phyloP scores from a whole-genome alignment of 1,140 invertebrate genomes.

The Bacillus rossius region DNA sequence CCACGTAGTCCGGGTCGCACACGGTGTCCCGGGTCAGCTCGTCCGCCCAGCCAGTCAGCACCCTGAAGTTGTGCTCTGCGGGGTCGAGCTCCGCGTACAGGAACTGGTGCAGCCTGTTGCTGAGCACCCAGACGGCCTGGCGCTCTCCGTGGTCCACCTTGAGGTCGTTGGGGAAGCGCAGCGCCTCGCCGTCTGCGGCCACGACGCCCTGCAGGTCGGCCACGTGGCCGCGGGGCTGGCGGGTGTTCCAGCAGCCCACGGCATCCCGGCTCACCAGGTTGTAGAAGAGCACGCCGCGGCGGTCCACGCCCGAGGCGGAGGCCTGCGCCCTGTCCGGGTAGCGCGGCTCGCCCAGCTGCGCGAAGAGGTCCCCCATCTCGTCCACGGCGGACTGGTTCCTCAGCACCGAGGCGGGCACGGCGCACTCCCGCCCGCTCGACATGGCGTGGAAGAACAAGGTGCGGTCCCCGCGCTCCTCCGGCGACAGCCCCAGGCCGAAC shows the following conservation, averaged over 20 bases:
- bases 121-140: constrained; percentile 68
- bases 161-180: constrained; percentile 74
- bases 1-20: constrained; percentile 52
- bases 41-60: constrained; percentile 54
- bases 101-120: constrained; percentile 66
- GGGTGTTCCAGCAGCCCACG: constrained; percentile 73
- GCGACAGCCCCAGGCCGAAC: constrained; percentile 66
- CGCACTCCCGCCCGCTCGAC: constrained; percentile 70
- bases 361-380: constrained; percentile 50
- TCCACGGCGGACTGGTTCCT: constrained; percentile 48
- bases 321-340: constrained; percentile 50
- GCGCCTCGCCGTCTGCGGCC: constrained; percentile 48
- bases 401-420: constrained; percentile 57
- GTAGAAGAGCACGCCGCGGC: constrained; percentile 67
- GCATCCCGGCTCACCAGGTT: constrained; percentile 67
- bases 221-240: constrained; percentile 52
- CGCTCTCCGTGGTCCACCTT: constrained; percentile 61
- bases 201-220: constrained; percentile 44
- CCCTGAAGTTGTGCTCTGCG: constrained; percentile 62
- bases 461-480: constrained; percentile 45
- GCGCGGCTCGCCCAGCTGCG: constrained; percentile 21
- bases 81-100: constrained; percentile 59
- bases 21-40: constrained; percentile 57
- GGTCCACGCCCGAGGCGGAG: constrained; percentile 62
- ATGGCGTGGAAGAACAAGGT: constrained; percentile 71